Base-by-base conservation (phyloP, 2,888 invertebrate species). In the Eulithis testata region DNA sequence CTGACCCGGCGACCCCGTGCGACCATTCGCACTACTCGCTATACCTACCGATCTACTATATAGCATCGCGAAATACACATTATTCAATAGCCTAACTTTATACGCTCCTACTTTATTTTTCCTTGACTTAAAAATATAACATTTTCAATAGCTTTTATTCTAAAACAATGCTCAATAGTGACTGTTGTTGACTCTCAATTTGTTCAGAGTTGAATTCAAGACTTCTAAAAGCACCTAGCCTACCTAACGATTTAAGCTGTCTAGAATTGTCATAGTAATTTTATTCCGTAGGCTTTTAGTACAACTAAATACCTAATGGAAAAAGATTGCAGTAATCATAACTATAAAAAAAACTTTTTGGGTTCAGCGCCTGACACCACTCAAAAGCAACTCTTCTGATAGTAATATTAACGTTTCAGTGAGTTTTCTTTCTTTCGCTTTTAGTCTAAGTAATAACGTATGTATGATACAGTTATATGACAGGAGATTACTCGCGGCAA, bases 1-100 rank as follows among this genome's bases (percentile, higher is more conserved):
- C 81, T 88, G 90, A 91, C 89, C 91, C 81, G 5, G 71, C 85
- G 87, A 89, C 90, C 88, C 78, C 75, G 73, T 79, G 72, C 73
- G 80, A 79, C 78, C 73, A 73, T 80, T 82, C 79, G 80, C 83
- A 83, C 83, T 83, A 7, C 27, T 11, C 9, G 14, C 31, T 36
- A 9, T 45, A 43, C 43, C 12, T 45, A 43, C 43, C 12, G n/a
- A 47, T 47, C 49, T 49, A 40, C 44, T 51, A 53, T 45, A 44
- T 49, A 4, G 21, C 21, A 65, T 44, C 12, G 54, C 54, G 14
- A 61, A 56, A 56, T 56, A 43, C 31, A 59, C 56, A 55, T 55
- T 66, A 59, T 66, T 66, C 59, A 62, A 62, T 66, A 21, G 11
- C 14, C 11, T 11, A 9, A 4, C 12, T 49, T 49, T 3, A 3